Base-by-base conservation (phyloP, 2,797 vertebrate genomes). In the Decapterus maruadsi region DNA sequence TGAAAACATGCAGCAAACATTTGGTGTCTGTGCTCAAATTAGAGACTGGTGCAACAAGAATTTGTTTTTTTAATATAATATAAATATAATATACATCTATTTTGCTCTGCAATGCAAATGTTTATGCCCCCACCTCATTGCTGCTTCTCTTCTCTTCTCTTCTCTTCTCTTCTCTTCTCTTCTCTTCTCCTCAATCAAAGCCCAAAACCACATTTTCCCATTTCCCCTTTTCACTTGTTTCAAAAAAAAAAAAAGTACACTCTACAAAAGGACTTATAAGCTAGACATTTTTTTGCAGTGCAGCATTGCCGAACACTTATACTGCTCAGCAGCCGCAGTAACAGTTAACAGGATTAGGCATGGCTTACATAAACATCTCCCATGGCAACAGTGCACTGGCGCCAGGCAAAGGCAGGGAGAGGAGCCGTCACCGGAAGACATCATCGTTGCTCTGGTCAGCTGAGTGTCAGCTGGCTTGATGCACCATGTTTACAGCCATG, bases 341-440 rank as follows among this genome's bases (percentile, higher is more conserved):
- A 84, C 86, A 80, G 91, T 91, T 93, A 93, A 94, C 89, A 86
- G 91, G 92, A 94, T 94, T 94, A 93, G 91, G 77, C 88, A 93
- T 54, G 88, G 88, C 90, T 94, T 94, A 93, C 89, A 93, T 93
- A 93, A 94, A 93, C 85, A 77, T 93, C 88, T 94, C 91, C 93
- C 91, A 92, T 94, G 77, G 91, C 93, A 94, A 94, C 93, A 58
- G 87, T 53, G 90, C 82, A 75, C 71, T 62, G 51, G 81, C 58
- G 29, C 78, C 63, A 81, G 75, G 85, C 77, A 8, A 68, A 87
- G 46, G 73, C 70, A 66, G 76, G 42, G 64, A 66, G 73, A 42
- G 62, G 20, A 89, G 69, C 59, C 17, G 20, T 81, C 74, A 62
- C 71, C 11, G 73, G 72, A 80, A 87, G 83, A 59, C 51, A 72